Conservation (phyloP, 2,797 vertebrate species). For the Diplodus sargus region DNA sequence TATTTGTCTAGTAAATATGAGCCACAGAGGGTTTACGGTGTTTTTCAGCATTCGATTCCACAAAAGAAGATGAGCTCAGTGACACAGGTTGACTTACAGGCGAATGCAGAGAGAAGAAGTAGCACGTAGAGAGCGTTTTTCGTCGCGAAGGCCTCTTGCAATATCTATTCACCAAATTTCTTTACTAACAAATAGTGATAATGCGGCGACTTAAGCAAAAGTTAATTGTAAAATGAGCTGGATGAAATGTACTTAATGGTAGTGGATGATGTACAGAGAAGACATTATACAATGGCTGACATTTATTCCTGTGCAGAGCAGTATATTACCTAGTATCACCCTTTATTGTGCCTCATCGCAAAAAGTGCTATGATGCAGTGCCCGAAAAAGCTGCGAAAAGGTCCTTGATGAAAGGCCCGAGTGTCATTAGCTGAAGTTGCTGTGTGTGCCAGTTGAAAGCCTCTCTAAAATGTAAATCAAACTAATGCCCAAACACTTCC, state of each 20-base stretch:
- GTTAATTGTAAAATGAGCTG: slow-evolving; percentile 60
- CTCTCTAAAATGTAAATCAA: slow-evolving; percentile 77
- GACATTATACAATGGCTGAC: slow-evolving; percentile 46
- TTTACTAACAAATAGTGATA: slow-evolving; percentile 41
- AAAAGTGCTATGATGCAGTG: slow-evolving; percentile 54
- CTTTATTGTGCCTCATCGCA: slow-evolving; percentile 71
- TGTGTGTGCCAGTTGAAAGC: slow-evolving; percentile 67
- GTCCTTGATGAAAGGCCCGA: slow-evolving; percentile 69
- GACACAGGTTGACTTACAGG: slow-evolving; percentile 27
- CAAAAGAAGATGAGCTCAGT: slow-evolving; percentile 44
- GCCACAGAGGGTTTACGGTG: slow-evolving; percentile 43
- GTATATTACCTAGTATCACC: slow-evolving; percentile 56
- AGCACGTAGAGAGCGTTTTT: not conserved
- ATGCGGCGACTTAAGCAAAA: slow-evolving; percentile 22
- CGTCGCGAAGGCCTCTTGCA: slow-evolving; percentile 10
- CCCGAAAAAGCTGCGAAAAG: slow-evolving; percentile 55
- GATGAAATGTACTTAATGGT: slow-evolving; percentile 57
- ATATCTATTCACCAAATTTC: slow-evolving; percentile 40
- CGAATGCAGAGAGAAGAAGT: slow-evolving; percentile 28
- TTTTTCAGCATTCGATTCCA: slow-evolving; percentile 43
- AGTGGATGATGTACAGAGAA: slow-evolving; percentile 36
- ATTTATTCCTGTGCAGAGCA: slow-evolving; percentile 51
- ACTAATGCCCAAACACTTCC: slow-evolving; percentile 66
- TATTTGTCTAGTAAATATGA: slow-evolving; percentile 74
- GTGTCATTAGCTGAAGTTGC: slow-evolving; percentile 73